A percentile compares a stretch with the other conserved stretches of the same genome.
Conservation (phyloP, 2,888 invertebrate genomes). For the Athalia circularis region DNA sequence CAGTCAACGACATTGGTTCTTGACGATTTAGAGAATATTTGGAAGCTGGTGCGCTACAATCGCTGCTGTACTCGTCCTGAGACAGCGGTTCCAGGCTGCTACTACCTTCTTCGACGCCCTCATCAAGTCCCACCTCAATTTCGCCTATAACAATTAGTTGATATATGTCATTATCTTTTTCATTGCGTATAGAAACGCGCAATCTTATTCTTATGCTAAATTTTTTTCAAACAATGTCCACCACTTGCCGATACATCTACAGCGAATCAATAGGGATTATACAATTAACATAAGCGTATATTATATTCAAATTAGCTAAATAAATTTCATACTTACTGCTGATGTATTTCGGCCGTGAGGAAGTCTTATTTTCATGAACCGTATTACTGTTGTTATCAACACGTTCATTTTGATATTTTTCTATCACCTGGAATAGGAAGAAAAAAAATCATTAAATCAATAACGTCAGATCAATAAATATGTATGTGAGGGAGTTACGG, state of each 20-base stretch:
- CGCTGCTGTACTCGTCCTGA: constrained; percentile 67
- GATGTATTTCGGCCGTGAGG: constrained; percentile 49
- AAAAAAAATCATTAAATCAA: neutral
- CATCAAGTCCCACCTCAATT: constrained; percentile 60
- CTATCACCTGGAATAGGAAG: constrained; percentile 77
- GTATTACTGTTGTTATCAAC: constrained; percentile 79
- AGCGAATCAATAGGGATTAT: too few species aligned
- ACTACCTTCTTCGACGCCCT: constrained; percentile 63
- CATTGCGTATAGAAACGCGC: neutral
- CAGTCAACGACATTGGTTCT: constrained; percentile 70
- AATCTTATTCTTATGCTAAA: constrained; percentile 28
- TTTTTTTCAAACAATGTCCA: constrained; percentile 18
- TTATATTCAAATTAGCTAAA: neutral
- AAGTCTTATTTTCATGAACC: constrained; percentile 70
- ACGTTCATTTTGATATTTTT: constrained; percentile 79
- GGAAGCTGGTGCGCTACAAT: constrained; percentile 63
- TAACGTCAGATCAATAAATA: neutral
- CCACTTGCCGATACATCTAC: too few species aligned
- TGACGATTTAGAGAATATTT: constrained; percentile 58
- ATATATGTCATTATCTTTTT: neutral
- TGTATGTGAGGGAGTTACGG: too few species aligned
- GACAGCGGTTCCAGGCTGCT: constrained; percentile 67
- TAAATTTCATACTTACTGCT: constrained; percentile 53
- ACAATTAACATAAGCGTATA: too few species aligned
- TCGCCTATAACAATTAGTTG: constrained; percentile 55